Conservation (phyloP, 1,140 invertebrate species). For the Zaprionus capensis region DNA sequence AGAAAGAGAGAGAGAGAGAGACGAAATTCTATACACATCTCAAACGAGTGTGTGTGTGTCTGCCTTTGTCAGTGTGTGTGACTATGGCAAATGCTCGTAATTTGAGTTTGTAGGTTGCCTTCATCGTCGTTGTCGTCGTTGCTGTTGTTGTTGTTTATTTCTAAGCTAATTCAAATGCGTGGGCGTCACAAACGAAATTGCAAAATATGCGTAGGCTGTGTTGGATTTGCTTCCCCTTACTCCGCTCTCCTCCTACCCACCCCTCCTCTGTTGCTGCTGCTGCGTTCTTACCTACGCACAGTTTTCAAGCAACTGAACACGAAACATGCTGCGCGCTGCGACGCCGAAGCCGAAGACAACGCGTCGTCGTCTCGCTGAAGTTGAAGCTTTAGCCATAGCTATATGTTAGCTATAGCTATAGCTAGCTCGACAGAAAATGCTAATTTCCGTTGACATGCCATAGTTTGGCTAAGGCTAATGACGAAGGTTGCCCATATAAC, state of each 20-base stretch:
- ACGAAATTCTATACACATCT: conserved; percentile 6
- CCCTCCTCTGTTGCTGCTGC: background rate
- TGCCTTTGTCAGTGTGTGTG: background rate
- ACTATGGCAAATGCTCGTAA: conserved; percentile 45
- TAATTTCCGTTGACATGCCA: conserved; percentile 82
- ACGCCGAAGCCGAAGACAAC: conserved; percentile 15
- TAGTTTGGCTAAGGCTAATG: conserved; percentile 78
- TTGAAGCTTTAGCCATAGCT: conserved; percentile 6
- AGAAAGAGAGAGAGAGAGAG: background rate
- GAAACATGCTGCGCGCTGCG: conserved; percentile 10
- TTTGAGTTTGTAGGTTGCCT: conserved; percentile 55
- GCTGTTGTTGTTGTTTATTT: conserved; percentile 59
- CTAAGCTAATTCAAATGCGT: conserved; percentile 75
- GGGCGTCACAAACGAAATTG: conserved; percentile 79
- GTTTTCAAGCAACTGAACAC: conserved; percentile 40
- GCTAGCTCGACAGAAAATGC: conserved; percentile 58
- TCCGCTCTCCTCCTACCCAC: background rate
- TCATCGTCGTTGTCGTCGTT: conserved; percentile 19
- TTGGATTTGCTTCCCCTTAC: conserved; percentile 16
- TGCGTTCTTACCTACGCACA: conserved; percentile 72
- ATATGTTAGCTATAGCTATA: background rate
- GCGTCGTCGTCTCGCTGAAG: conserved; percentile 9
- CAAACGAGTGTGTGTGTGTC: background rate
- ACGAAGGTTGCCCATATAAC: conserved; percentile 73
- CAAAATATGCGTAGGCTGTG: conserved; percentile 77